Evolutionary conservation across 2,113 vertebrate species (phyloP), one percentile per base, ranked within the genome.

Genomic region (Australoheros scitulus): DNA sequence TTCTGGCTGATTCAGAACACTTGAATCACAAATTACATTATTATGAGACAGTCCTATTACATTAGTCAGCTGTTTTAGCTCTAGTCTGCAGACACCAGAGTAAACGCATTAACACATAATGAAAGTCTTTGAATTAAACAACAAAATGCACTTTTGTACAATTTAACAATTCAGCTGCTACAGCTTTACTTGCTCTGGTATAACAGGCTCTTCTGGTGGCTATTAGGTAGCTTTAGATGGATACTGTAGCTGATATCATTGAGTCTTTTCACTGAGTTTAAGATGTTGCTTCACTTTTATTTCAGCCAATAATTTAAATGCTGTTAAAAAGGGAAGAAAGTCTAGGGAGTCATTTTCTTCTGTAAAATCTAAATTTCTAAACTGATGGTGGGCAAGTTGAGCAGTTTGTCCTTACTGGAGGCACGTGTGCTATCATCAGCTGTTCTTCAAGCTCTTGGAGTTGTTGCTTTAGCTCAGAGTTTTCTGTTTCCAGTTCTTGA

Each of bases 401-500:
- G 24, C n/a, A 1, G 41, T 34, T 36, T 34, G n/a, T 80, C 32
- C 97, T 97, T 96, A 99, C 98, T 85, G 97, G 96, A 74, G 97
- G 95, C 2, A 96, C 95, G 79, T 97, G 97, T 79, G 96, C 94
- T 74, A 97, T 96, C 95, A 96, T 97, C 94, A 99, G 92, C 86
- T 97, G 98, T 63, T 97, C 97, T 91, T 99, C 98, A 84, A 99
- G 93, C 82, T 97, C 96, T 72, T 97, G 97, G n/a, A 99, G 97
- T 92, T 98, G 98, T 61, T 97, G 96, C 96, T 98, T 99, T 76
- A 99, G 93, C 84, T 99, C 97, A 60, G 94, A 95, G 83, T 99
- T 99, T 95, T 99, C 98, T 2, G 96, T 96, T 96, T 99, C 98
- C 91, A 99, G 93, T 87, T 99, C 98, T 94, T 99, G 97, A 95